These are phyloP conservation scores for Acleris laterana DNA, from an alignment of 2,888 invertebrate genomes.

Conservation along the genomic window DNA sequence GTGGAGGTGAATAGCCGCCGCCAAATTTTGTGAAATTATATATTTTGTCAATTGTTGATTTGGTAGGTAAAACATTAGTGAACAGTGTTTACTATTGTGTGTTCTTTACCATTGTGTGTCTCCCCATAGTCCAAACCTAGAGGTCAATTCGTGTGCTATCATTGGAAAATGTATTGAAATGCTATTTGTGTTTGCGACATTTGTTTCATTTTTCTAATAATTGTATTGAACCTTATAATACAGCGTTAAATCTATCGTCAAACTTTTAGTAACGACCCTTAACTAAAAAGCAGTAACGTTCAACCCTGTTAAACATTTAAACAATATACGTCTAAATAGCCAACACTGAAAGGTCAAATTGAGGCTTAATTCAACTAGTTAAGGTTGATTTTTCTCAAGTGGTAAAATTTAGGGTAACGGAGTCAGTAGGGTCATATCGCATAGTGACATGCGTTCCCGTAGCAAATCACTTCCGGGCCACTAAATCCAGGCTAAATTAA, in stretches of 20 bases:
- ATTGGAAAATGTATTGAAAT: too few relatives aligned
- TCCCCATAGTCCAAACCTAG: too few relatives aligned
- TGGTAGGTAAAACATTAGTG: too few relatives aligned
- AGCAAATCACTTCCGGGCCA: constrained; percentile 84
- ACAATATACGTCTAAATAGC: constrained; percentile 51
- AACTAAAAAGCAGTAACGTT: constrained; percentile 63
- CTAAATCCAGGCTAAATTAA: constrained; percentile 84
- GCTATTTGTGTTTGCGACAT: too few relatives aligned
- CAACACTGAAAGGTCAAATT: constrained; percentile 46
- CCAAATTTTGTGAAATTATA: too few relatives aligned
- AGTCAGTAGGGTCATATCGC: constrained; percentile 77
- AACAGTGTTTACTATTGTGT: too few relatives aligned
- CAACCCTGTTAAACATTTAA: constrained; percentile 64
- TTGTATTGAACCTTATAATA: constrained; percentile 41
- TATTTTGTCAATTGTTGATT: too few relatives aligned
- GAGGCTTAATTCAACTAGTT: constrained; percentile 43
- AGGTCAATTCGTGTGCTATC: too few relatives aligned
- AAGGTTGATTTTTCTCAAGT: constrained; percentile 61
- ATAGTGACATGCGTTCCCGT: constrained; percentile 79
- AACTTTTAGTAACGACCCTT: constrained; percentile 66
- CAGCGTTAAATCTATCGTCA: constrained; percentile 53
- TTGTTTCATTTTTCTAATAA: constrained; percentile 32
- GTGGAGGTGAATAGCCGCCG: too few relatives aligned
- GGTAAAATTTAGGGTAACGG: constrained; percentile 60
- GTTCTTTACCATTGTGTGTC: too few relatives aligned